These are phyloP conservation scores for Sarcophaga subvicina DNA, from an alignment of 2,888 invertebrate species.

Conservation along the genomic window DNA sequence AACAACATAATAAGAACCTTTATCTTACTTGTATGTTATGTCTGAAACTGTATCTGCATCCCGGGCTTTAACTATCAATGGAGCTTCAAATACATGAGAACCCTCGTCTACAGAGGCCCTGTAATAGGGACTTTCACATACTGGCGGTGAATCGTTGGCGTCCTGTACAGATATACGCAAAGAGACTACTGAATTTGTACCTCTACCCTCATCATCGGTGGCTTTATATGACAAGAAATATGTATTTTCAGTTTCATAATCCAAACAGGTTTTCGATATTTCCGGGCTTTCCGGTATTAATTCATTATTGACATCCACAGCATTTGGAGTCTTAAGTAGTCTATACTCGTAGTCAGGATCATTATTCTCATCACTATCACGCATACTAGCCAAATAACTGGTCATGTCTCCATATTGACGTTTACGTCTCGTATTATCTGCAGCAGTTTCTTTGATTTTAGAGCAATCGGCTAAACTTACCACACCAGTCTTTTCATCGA, in stretches of 20 bases:
- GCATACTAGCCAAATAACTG: constrained; percentile 51
- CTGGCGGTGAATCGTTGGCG: constrained; percentile 94
- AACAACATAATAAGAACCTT: constrained; percentile 1
- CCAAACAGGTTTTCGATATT: constrained; percentile 89
- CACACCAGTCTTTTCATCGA: constrained; percentile 90
- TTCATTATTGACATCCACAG: constrained; percentile 71
- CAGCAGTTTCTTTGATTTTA: constrained; percentile 76
- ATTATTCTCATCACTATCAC: constrained; percentile 74
- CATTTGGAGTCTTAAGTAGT: constrained; percentile 72
- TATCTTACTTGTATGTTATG: constrained; percentile 85
- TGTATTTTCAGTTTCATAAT: constrained; percentile 91
- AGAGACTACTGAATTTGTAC: constrained; percentile 90
- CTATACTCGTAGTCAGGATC: constrained; percentile 78
- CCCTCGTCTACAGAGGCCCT: constrained; percentile 93
- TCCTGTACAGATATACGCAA: constrained; percentile 91
- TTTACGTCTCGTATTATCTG: constrained; percentile 71
- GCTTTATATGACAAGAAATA: constrained; percentile 94
- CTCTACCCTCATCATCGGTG: constrained; percentile 91
- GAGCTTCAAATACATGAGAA: constrained; percentile 91
- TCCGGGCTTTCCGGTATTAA: constrained; percentile 57
- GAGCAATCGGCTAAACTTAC: constrained; percentile 91
- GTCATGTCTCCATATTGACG: constrained; percentile 71
- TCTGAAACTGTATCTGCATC: constrained; percentile 92
- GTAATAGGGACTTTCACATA: constrained; percentile 90
- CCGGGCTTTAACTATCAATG: constrained; percentile 87